phyloP scores from a whole-genome alignment of 2,888 invertebrate genomes.

The Spodoptera exigua region DNA sequence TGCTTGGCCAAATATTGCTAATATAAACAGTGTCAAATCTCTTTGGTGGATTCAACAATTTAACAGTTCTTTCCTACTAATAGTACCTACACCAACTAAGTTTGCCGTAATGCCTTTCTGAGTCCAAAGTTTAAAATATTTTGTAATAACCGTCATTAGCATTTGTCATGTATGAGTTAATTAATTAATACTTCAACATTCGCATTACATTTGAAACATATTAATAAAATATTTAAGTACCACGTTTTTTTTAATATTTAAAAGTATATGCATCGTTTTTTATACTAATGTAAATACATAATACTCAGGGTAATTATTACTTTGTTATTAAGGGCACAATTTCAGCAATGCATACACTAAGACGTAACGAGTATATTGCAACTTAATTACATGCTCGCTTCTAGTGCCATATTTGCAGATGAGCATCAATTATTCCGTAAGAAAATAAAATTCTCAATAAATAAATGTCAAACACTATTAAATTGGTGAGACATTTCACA shows the following conservation, averaged over 20 bases:
- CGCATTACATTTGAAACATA: conserved; percentile 53
- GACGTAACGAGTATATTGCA: conserved; percentile 67
- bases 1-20: conserved; percentile 53
- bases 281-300: conserved; percentile 54
- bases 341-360: conserved; percentile 64
- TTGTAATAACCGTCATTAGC: conserved; percentile 62
- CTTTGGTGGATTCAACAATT: conserved; percentile 52
- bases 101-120: conserved; percentile 71
- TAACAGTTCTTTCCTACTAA: conserved; percentile 37
- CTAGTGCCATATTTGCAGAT: conserved; percentile 88
- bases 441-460: conserved; percentile 89
- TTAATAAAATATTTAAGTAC: conserved; percentile 75
- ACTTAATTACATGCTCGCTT: conserved; percentile 69
- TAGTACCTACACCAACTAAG: conserved; percentile 46
- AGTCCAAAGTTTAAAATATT: conserved; percentile 63
- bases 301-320: conserved; percentile 61
- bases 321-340: conserved; percentile 58
- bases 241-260: conserved; percentile 59
- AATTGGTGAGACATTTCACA: conserved; percentile 86
- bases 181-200: conserved; percentile 67
- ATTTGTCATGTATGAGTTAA: conserved; percentile 74
- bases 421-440: conserved; percentile 85
- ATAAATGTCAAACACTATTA: conserved; percentile 88
- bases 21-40: conserved; percentile 59
- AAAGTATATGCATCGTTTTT: conserved; percentile 48